phyloP scores from a whole-genome alignment of 2,888 invertebrate species.

The Ormyrus rosae region DNA sequence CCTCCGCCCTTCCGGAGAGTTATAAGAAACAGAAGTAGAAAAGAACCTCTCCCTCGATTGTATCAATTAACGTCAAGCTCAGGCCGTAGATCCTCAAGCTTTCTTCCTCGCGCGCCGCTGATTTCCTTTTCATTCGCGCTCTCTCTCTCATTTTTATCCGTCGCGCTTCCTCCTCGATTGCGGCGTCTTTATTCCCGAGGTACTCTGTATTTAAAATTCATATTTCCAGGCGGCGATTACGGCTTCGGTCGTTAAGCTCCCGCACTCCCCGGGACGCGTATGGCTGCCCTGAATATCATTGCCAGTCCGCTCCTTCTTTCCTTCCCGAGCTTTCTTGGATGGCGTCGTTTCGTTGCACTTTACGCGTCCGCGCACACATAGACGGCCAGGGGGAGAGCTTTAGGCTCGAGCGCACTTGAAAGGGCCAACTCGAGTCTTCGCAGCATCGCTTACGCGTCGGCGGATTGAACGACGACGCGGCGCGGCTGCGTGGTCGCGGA shows the following conservation, averaged over 20 bases:
- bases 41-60: neutral
- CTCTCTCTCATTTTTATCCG: neutral
- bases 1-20: neutral
- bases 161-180: neutral
- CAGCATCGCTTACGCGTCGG: conserved; percentile 20
- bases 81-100: neutral
- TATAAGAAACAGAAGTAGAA: neutral
- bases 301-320: conserved; percentile 53
- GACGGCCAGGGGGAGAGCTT: conserved; percentile 32
- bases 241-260: conserved; percentile 13
- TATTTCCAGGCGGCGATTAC: conserved; percentile 31
- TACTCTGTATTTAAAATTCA: conserved; percentile 40
- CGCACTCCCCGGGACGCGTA: conserved; percentile 20
- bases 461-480: neutral
- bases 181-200: neutral
- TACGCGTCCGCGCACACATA: conserved; percentile 57
- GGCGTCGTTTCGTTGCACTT: conserved; percentile 59
- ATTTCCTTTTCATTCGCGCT: neutral
- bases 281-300: conserved; percentile 64
- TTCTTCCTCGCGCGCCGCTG: conserved; percentile 18
- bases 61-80: conserved; percentile 39
- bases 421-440: conserved; percentile 34
- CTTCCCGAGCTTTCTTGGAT: neutral
- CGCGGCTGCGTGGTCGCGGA: neutral
- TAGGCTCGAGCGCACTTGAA: conserved; percentile 62